Base-by-base conservation (phyloP, 2,113 vertebrate genomes). In the Pagrus major region DNA sequence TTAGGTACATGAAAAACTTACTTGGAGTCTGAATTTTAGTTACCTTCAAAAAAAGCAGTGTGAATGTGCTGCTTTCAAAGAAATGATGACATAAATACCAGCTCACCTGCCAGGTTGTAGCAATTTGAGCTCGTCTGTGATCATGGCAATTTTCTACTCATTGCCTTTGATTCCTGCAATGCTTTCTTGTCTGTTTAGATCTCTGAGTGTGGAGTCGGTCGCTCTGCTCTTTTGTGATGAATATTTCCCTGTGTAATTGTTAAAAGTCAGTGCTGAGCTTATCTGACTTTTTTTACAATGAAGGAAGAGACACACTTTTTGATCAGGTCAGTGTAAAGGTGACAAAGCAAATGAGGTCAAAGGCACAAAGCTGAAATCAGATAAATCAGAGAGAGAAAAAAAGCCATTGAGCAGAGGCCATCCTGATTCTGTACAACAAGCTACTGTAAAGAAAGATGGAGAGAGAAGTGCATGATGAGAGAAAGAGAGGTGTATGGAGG, bases 341-440 rank as follows among this genome's bases (percentile, higher is more conserved):
- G 11, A 27, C 11, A 33, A 25, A 47, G 31, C 6, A 59, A 64
- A 41, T 16, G 2, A n/a, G 15, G 60, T 54, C 25, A 44, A 59
- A 77, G 7, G 20, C 55, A 55, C 20, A 2, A 18, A 29, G 25
- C 42, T 41, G 6, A 54, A 66, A 74, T 75, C 25, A 33, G 35
- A 65, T 20, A 52, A 60, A 76, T 75, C 65, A 76, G 16, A 49
- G 16, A 55, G 21, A 78, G 70, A 72, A 71, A 76, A 73, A 58
- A 18, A 37, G 52, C 23, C 14, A 37, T 7, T 6, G 46, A 76
- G 6, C 31, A 8, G 14, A 33, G 15, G 16, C 42, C 21, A 2
- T 68, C 23, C 16, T 1, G 3, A 61, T 21, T 16, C 44, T 12
- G 60, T 3, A 39, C 52, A 85, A 27, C 3, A 14, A 72, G 69